Percentiles rank a stretch among this genome's conserved stretches.
Evolutionary conservation across 2,113 vertebrate species (phyloP).

Genomic region (Meleagris gallopavo): DNA sequence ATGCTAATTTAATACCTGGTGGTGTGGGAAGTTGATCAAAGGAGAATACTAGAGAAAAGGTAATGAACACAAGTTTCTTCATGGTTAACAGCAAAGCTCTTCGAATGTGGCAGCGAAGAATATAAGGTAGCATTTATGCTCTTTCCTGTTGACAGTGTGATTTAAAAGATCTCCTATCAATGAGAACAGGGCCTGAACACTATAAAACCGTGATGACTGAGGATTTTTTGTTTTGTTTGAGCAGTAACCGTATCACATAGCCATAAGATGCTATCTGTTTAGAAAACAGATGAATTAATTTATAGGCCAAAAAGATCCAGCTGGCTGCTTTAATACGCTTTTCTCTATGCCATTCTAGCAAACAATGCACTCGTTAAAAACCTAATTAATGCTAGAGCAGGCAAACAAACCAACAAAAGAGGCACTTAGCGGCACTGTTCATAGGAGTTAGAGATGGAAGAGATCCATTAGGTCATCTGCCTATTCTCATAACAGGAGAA

Average conservation of each 20-base stretch:
- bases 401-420: slow-evolving; percentile 77
- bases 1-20: background rate
- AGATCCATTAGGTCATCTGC: slow-evolving; percentile 66
- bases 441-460: slow-evolving; percentile 46
- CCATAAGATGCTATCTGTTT: background rate
- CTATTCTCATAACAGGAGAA: slow-evolving; percentile 18
- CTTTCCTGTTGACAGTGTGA: background rate
- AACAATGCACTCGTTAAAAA: slow-evolving; percentile 76
- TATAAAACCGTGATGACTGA: background rate
- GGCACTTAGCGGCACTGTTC: slow-evolving; percentile 66
- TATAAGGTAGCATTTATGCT: background rate
- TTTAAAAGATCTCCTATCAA: background rate
- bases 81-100: background rate
- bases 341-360: slow-evolving; percentile 41
- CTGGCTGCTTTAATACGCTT: slow-evolving; percentile 57
- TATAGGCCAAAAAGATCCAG: slow-evolving; percentile 29
- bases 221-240: background rate
- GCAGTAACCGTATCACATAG: background rate
- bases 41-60: background rate
- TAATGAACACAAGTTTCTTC: background rate
- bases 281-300: slow-evolving; percentile 37
- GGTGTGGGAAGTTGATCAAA: background rate
- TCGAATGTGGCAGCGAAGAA: background rate
- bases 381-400: slow-evolving; percentile 69
- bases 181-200: background rate